phyloP scores from a whole-genome alignment of 2,888 invertebrate species.

The Platycnemis pennipes region DNA sequence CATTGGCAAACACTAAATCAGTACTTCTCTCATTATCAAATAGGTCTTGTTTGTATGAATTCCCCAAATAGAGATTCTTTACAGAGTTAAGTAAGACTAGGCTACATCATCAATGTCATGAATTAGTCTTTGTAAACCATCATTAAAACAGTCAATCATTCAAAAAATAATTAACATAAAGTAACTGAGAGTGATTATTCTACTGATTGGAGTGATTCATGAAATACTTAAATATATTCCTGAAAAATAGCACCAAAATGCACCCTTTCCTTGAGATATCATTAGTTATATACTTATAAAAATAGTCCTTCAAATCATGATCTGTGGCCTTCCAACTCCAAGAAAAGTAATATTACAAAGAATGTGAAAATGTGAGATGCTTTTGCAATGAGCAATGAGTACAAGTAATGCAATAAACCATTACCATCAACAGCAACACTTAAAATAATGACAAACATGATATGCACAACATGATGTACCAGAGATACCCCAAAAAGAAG shows the following conservation, averaged over 20 bases:
- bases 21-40: neutral
- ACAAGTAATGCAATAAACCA: neutral
- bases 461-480: conserved; percentile 21
- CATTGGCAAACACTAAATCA: neutral
- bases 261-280: neutral
- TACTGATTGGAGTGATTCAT: neutral
- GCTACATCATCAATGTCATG: neutral
- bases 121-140: neutral
- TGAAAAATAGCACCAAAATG: conserved; percentile 35
- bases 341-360: neutral
- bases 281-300: neutral
- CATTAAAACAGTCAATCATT: neutral
- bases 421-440: neutral
- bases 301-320: neutral
- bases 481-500: neutral
- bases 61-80: neutral
- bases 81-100: neutral
- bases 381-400: neutral
- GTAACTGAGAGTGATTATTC: neutral
- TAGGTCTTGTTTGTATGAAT: neutral
- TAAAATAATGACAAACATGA: neutral
- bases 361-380: neutral
- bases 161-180: neutral
- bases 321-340: neutral
- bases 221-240: neutral